Base-by-base conservation (phyloP, 2,797 vertebrate species). In the Galaxias olidus region DNA sequence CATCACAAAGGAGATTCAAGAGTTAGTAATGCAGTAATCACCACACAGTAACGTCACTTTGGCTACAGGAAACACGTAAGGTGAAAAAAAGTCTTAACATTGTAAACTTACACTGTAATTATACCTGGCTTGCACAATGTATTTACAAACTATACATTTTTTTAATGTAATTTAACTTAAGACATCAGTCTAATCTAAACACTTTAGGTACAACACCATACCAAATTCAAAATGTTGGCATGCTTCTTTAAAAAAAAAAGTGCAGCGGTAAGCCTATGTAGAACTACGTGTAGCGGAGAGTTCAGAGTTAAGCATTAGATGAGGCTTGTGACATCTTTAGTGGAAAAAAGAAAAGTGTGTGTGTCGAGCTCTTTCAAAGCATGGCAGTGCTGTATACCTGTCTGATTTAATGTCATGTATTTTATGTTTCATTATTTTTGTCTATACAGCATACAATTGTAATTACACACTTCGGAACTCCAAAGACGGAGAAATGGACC, bases 61-160 rank as follows among this genome's bases (percentile, higher is more conserved):
- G 77, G 83, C 82, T 81, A 88, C 81, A 65, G 72, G 58, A 47
- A 82, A 78, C 69, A 71, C 75, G 87, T 73, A 87, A 80, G 82
- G 86, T 88, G 86, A 81, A 88, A 87, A 84, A 83, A 65, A 76
- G n/a, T n/a, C 74, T 55, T 75, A 1, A 84, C 63, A 63, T 69
- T 63, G 72, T 62, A 65, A n/a, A 80, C 71, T 66, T 79, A 84
- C 77, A 76, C 59, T 77, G 81, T 75, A 74, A 79, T 80, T 87
- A 82, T 75, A 84, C 79, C 77, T 67, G 40, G 76, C 74, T 63
- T 53, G 54, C 77, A 84, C 82, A 76, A 86, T 68, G 77, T 77
- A 72, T 78, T 77, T 77, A 84, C 82, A 77, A 59, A 30, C 30
- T 30, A 30, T 30, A 2, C 30, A n/a, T n/a, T 6, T 30, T 30